These are phyloP conservation scores for Neolamprologus fasciatus DNA, from an alignment of 2,113 vertebrate species.

Conservation along the genomic window DNA sequence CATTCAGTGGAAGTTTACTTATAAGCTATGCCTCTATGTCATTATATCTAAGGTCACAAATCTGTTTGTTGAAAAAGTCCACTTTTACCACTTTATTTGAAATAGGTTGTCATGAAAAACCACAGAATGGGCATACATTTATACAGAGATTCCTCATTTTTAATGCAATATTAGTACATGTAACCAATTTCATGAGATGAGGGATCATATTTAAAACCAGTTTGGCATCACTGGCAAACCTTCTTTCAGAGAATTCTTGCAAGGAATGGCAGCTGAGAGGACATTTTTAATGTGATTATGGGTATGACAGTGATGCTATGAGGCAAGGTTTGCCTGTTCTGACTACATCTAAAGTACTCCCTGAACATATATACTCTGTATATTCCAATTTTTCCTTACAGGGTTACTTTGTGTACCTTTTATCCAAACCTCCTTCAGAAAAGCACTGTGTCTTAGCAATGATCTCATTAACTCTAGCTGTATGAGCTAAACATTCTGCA, in stretches of 20 bases:
- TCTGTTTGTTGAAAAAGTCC: neutral
- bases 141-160: neutral
- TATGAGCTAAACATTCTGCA: neutral
- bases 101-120: neutral
- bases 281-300: conserved; percentile 32
- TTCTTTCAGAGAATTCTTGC: neutral
- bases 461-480: neutral
- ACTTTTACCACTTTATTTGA: neutral
- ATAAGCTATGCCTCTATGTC: neutral
- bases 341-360: conserved; percentile 3
- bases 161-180: neutral
- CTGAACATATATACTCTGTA: neutral
- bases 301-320: conserved; percentile 29
- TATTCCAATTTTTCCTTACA: neutral
- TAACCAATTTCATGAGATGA: neutral
- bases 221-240: neutral
- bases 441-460: neutral
- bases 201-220: neutral
- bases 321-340: conserved; percentile 12
- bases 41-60: neutral
- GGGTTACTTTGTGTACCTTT: neutral
- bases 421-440: neutral
- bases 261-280: neutral
- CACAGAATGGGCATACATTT: neutral
- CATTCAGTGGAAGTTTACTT: too few relatives aligned